Percentiles rank a stretch among this genome's conserved stretches.
Evolutionary conservation across 2,113 vertebrate genomes (phyloP).

Genomic region (Origma solitaria): DNA sequence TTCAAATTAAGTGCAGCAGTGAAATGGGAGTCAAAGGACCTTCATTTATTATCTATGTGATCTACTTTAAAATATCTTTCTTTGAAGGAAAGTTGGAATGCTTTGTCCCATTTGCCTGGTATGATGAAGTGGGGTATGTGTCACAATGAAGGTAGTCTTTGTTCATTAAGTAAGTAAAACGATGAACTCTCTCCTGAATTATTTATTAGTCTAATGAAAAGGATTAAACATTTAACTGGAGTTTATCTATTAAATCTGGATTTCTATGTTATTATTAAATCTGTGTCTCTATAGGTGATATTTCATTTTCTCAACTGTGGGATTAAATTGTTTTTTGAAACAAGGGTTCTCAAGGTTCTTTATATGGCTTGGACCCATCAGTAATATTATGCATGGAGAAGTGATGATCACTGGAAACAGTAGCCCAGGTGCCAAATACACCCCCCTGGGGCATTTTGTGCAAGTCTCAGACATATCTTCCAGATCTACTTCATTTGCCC

Average conservation of each 20-base stretch:
- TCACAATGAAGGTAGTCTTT: not conserved
- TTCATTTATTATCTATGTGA: not conserved
- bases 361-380: not conserved
- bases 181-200: not conserved
- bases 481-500: not conserved
- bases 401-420: not conserved
- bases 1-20: not conserved
- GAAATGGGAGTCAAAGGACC: not conserved
- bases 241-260: not conserved
- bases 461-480: not conserved
- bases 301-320: not conserved
- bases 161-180: not conserved
- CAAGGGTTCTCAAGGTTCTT: not conserved
- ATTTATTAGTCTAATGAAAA: not conserved
- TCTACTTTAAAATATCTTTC: not conserved
- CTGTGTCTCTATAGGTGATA: not conserved
- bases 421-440: not conserved
- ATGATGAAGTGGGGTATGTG: not conserved
- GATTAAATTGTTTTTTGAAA: not conserved
- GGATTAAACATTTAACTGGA: not conserved
- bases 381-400: not conserved
- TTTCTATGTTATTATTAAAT: not conserved
- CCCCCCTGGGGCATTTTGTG: not conserved
- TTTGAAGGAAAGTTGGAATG: not conserved
- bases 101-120: not conserved